Conservation (phyloP, 2,888 invertebrate species). For the Rotaria socialis region DNA sequence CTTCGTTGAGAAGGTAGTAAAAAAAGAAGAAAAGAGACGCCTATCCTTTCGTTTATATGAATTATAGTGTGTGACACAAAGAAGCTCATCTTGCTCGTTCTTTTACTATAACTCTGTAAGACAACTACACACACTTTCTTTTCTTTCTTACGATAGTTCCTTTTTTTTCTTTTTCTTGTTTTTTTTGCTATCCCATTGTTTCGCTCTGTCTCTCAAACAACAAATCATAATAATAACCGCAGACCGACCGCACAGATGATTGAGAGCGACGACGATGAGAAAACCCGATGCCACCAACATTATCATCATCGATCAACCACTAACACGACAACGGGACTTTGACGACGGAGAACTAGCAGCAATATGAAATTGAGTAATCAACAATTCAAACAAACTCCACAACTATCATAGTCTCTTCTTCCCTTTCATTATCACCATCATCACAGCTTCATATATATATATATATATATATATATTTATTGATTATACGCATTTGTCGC, state of each 20-base stretch:
- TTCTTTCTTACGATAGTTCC: neutral
- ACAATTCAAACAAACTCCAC: neutral
- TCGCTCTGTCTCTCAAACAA: constrained; percentile 13
- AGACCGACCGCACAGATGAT: constrained; percentile 21
- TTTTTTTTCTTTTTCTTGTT: neutral
- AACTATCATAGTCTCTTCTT: constrained; percentile 21
- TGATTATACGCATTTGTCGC: neutral
- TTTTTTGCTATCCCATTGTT: neutral
- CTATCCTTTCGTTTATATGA: neutral
- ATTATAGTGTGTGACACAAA: neutral
- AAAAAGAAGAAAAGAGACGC: neutral
- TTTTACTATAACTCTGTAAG: neutral
- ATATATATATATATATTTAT: neutral
- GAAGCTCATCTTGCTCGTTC: constrained; percentile 21
- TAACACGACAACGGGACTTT: constrained; percentile 14
- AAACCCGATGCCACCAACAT: constrained; percentile 15
- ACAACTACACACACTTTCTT: constrained; percentile 3
- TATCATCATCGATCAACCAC: constrained; percentile 16
- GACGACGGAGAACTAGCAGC: neutral
- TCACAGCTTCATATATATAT: neutral
- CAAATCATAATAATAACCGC: constrained; percentile 29
- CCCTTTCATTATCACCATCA: neutral
- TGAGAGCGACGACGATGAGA: constrained; percentile 26
- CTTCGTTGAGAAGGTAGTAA: neutral
- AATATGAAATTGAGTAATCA: constrained; percentile 26